Evolutionary conservation across 2,113 vertebrate genomes (phyloP), one percentile per base, ranked within the genome.

Genomic region (Limnothrissa miodon): DNA sequence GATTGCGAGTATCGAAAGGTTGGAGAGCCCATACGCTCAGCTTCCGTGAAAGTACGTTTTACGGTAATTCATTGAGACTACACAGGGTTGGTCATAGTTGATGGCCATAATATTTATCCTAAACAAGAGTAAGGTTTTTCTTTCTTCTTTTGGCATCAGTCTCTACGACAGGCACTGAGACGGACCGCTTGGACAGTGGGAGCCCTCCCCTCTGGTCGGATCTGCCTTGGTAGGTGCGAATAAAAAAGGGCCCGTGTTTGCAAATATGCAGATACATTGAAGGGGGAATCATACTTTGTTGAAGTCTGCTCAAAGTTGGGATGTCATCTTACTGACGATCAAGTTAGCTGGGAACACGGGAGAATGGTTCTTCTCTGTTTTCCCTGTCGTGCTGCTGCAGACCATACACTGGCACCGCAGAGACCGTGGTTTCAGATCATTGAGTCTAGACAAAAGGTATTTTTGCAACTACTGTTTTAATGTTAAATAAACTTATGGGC

Each of bases 361-460:
- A 86, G 87, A 87, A 87, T 89, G 91, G 85, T 85, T 90, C 87
- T 83, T 81, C 85, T 78, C 86, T 84, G 78, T 84, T 42, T 33
- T 88, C 88, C 79, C 84, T 23, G 86, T 87, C 88, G 88, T 84
- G 90, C 85, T 89, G 83, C 90, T 90, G 90, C 93, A 87, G 92
- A 91, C 87, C 89, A 84, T 83, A 84, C 85, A 87, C 88, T 92
- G 92, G 88, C 89, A 89, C 92, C 87, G 93, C 94, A 90, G 90
- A 91, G 81, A 86, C 89, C 82, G 87, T 83, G 94, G 92, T 93
- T 91, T 93, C 91, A 94, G 95, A 92, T 92, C 94, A 92, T 88
- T 90, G 94, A 91, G 93, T 94, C 93, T 92, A 95, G 93, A 95
- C 95, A 95, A 95, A 96, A 96, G 94, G 91, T 90, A 88, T 90